Evolutionary conservation across 1,140 invertebrate genomes (phyloP).

Genomic region (Phymastichus coffea): DNA sequence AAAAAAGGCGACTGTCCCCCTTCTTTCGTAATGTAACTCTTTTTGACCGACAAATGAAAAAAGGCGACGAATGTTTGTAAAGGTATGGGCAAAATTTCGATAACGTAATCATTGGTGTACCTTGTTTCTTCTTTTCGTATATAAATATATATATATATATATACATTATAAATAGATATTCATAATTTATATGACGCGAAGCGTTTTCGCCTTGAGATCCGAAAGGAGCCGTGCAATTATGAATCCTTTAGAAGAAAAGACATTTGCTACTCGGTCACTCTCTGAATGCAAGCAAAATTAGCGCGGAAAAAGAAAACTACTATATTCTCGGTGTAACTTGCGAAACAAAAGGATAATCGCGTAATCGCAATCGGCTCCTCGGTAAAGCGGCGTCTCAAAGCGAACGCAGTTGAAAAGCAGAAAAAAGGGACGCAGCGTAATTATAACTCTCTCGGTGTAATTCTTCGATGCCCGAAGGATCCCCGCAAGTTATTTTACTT

Average conservation of each 20-base stretch:
- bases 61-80: slow-evolving; percentile 20
- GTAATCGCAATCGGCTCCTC: too few relatives aligned
- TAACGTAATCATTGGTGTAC: slow-evolving; percentile 32
- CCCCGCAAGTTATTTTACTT: slow-evolving; percentile 23
- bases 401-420: slow-evolving; percentile 34
- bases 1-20: slow-evolving; percentile 2
- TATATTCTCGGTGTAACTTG: slow-evolving; percentile 4
- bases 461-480: slow-evolving; percentile 25
- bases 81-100: slow-evolving; percentile 11
- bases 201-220: slow-evolving; percentile 15
- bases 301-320: not conserved
- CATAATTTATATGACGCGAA: slow-evolving; percentile 19
- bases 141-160: slow-evolving; percentile 38
- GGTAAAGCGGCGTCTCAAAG: slow-evolving; percentile 9
- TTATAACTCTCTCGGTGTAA: slow-evolving; percentile 28
- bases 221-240: slow-evolving; percentile 15
- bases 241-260: too few relatives aligned
- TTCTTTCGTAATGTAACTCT: slow-evolving; percentile 16
- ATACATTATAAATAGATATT: slow-evolving; percentile 31
- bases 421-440: slow-evolving; percentile 39
- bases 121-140: slow-evolving; percentile 44
- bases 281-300: slow-evolving; percentile 14
- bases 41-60: slow-evolving; percentile 13
- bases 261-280: not conserved
- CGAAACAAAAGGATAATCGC: not conserved